phyloP scores from a whole-genome alignment of 1,140 invertebrate species.

The Bombus cullumanus region DNA sequence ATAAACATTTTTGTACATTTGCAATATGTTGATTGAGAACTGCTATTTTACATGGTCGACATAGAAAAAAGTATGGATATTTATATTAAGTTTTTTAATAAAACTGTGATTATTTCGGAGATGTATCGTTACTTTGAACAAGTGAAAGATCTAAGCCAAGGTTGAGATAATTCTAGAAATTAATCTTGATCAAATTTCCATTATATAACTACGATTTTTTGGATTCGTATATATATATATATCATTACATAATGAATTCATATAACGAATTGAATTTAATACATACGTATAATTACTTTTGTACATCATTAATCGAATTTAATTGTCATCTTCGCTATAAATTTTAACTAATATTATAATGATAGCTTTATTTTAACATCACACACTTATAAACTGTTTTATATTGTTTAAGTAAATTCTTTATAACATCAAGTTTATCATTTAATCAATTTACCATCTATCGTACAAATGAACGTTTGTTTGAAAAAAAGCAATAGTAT shows the following conservation, averaged over 20 bases:
- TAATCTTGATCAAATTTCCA: neutral
- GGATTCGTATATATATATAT: neutral
- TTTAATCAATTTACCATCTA: neutral
- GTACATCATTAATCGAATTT: neutral
- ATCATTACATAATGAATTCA: neutral
- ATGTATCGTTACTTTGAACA: neutral
- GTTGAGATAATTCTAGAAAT: neutral
- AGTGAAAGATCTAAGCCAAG: neutral
- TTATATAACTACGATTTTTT: neutral
- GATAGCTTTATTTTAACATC: too few species aligned
- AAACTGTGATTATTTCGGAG: neutral
- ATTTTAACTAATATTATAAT: too few species aligned
- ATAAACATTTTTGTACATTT: neutral
- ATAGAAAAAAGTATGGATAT: neutral
- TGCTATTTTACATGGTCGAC: neutral
- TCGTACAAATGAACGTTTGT: neutral
- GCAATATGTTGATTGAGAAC: neutral
- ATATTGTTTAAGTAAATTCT: too few species aligned
- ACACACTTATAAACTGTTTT: too few species aligned
- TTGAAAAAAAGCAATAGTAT: neutral
- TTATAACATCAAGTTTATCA: neutral
- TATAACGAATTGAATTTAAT: neutral
- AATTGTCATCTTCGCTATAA: neutral
- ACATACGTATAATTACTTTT: neutral
- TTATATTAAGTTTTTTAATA: neutral